Evolutionary conservation across 2,888 invertebrate genomes (phyloP).

Genomic region (Emesis castigata): DNA sequence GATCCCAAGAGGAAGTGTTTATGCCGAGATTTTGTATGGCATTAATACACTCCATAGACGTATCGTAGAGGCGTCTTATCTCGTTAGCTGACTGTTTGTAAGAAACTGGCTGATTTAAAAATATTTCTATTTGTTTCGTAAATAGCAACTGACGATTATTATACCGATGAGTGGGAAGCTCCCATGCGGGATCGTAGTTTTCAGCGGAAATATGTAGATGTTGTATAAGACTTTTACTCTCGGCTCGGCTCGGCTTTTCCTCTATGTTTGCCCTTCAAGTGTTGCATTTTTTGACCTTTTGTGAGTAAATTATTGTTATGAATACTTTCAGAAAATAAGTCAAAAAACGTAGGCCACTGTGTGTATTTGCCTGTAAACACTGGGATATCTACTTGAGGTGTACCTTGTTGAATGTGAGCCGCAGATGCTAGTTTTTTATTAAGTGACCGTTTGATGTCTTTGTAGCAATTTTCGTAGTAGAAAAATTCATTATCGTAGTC

Average conservation of each 20-base stretch:
- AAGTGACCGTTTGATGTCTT: neutral
- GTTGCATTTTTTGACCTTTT: slow-evolving; percentile 49
- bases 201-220: slow-evolving; percentile 49
- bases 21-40: no score
- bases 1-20: slow-evolving; percentile 39
- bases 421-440: neutral
- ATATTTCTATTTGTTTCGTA: slow-evolving; percentile 44
- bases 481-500: no score
- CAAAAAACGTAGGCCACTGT: no score
- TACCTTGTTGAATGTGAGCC: slow-evolving; percentile 6
- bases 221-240: slow-evolving; percentile 50
- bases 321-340: neutral
- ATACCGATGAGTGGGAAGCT: slow-evolving; percentile 44
- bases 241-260: slow-evolving; percentile 50
- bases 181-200: slow-evolving; percentile 53
- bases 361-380: neutral
- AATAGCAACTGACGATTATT: slow-evolving; percentile 49
- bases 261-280: slow-evolving; percentile 45
- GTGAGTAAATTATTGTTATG: slow-evolving; percentile 36
- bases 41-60: no score
- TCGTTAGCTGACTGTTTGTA: no score
- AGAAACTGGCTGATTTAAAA: no score
- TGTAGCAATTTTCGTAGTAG: no score
- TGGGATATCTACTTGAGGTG: slow-evolving; percentile 13
- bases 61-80: no score